A percentile compares a stretch with the other conserved stretches of the same genome.
These are phyloP conservation scores for Falcunculus frontatus DNA, from an alignment of 2,113 vertebrate species.

Conservation along the genomic window DNA sequence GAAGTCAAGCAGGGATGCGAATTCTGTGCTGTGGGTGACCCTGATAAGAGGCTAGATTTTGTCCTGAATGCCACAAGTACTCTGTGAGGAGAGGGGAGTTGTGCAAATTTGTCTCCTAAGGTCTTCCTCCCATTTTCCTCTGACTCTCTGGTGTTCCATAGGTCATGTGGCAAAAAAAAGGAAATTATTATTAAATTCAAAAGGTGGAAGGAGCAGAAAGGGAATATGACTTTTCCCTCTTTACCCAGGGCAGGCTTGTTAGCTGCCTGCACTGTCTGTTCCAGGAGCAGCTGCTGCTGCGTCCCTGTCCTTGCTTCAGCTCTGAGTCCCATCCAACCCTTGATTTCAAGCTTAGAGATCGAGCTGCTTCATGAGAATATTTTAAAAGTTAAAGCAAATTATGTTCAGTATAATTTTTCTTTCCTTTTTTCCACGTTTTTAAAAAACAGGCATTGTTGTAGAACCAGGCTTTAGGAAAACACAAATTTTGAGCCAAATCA, in stretches of 20 bases:
- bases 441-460: neutral
- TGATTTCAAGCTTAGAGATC: neutral
- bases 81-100: neutral
- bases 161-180: neutral
- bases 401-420: neutral
- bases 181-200: neutral
- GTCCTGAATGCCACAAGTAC: neutral
- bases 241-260: neutral
- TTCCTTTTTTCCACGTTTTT: neutral
- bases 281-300: neutral
- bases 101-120: neutral
- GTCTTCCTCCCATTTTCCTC: neutral
- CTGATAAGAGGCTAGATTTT: neutral
- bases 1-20: fast-evolving
- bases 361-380: neutral
- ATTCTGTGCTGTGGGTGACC: neutral
- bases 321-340: neutral
- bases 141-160: neutral
- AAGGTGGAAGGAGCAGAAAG: neutral
- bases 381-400: neutral
- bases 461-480: neutral
- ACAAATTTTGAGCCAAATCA: neutral
- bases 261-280: neutral
- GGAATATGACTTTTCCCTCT: neutral
- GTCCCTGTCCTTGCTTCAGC: neutral